These are phyloP conservation scores for Tenthredo notha DNA, from an alignment of 2,888 invertebrate genomes.

Conservation along the genomic window DNA sequence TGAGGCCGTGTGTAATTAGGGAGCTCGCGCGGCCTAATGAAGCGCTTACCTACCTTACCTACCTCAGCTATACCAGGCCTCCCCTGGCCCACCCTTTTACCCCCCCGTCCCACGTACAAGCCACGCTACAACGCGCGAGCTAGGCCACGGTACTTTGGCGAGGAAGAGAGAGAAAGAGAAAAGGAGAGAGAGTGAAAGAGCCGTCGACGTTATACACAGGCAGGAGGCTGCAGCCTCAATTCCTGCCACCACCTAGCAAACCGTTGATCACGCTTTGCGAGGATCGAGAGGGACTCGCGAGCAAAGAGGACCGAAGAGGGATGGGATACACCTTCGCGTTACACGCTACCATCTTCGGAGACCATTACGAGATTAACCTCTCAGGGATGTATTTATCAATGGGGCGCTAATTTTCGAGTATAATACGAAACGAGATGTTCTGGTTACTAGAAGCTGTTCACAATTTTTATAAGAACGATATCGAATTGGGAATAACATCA, in stretches of 20 bases:
- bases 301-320: slow-evolving; percentile 53
- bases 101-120: slow-evolving; percentile 63
- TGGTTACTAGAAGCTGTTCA: background rate
- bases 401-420: background rate
- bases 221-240: slow-evolving; percentile 56
- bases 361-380: slow-evolving; percentile 72
- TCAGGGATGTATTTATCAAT: slow-evolving; percentile 64
- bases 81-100: slow-evolving; percentile 62
- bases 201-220: slow-evolving; percentile 57
- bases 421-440: background rate
- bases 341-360: slow-evolving; percentile 68
- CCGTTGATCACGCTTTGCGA: slow-evolving; percentile 70
- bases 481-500: background rate
- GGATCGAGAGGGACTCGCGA: slow-evolving; percentile 47
- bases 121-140: slow-evolving; percentile 58
- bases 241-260: slow-evolving; percentile 65
- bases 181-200: slow-evolving; percentile 58
- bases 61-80: slow-evolving; percentile 61
- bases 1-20: slow-evolving; percentile 78
- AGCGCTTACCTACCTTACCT: slow-evolving; percentile 77
- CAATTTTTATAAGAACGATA: background rate
- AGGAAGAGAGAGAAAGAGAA: slow-evolving; percentile 52
- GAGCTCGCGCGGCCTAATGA: slow-evolving; percentile 78
- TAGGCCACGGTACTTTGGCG: slow-evolving; percentile 50
- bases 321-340: slow-evolving; percentile 68